Base-by-base conservation (phyloP, 2,113 vertebrate species). In the Ochotona princeps region DNA sequence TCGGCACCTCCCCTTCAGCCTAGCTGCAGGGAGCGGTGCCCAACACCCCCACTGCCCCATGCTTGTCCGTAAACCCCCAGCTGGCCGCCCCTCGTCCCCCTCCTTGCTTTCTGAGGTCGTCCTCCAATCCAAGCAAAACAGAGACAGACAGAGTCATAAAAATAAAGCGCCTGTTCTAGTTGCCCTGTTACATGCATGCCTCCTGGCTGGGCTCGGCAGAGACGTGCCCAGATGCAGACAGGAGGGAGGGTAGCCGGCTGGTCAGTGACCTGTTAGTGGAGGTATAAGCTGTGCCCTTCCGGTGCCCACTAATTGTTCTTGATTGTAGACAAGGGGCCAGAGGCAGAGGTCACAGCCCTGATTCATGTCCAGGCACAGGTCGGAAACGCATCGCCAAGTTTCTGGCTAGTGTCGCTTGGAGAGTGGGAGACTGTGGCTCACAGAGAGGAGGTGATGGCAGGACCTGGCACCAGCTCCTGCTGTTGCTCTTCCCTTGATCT, bases 271-370 rank as follows among this genome's bases (percentile, higher is more conserved):
- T 30, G 9, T 44, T 18, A 4, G 35, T 2, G 67, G 18, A 51
- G 13, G 47, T 23, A 49, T 26, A 8, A 12, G 25, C 14, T 12
- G 28, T 23, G 2, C 69, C 21, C 20, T 32, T 12, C 26, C 25
- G 2, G 9, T 6, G 15, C 21, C 6, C 8, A 10, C 8, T 1
- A 13, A 2, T 23, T 7, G 65, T n/a, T 44, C 35, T 73, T 65
- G 25, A 14, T 32, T 2, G 5, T 7, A 66, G 70, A 4, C 13
- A 26, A 15, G 3, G 18, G 30, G n/a, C 17, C 32, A 32, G 87
- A n/a, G 10, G 14, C 1, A 2, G 0, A 9, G 44, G 57, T 0
- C 26, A 15, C 1, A 2, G 2, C 2, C 11, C 0, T 1, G 47
- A 23, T 11, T 1, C 7, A 35, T 1, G 0, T 15, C 21, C 12